Evolutionary conservation across 2,888 invertebrate species (phyloP).

Genomic region (Trachelus iudaicus): DNA sequence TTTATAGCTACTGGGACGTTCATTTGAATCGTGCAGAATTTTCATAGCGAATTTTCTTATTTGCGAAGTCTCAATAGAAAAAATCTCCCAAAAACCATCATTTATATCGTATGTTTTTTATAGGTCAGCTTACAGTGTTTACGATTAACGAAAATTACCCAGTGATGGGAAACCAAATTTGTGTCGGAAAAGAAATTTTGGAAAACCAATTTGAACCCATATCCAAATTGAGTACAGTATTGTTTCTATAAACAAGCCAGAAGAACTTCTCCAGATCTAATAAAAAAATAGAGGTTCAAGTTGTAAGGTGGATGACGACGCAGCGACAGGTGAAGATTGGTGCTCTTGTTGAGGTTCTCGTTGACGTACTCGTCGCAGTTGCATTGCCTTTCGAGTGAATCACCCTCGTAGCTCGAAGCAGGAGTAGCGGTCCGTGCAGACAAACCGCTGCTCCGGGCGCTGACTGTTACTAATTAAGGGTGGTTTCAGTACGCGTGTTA

Average conservation of each 20-base stretch:
- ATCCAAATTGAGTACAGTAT: background rate
- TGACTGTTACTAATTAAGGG: slow-evolving; percentile 60
- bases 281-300: background rate
- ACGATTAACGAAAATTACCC: background rate
- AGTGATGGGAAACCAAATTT: background rate
- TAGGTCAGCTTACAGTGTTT: background rate
- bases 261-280: background rate
- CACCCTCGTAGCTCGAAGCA: background rate
- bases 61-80: background rate
- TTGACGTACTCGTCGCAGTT: background rate
- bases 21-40: background rate
- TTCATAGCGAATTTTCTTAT: background rate
- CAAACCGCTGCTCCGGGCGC: slow-evolving; percentile 44
- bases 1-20: background rate
- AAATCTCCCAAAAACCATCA: background rate
- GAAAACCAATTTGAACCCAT: background rate
- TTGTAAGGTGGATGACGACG: slow-evolving; percentile 10
- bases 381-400: slow-evolving; percentile 1
- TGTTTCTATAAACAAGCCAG: background rate
- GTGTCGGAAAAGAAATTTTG: background rate
- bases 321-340: background rate
- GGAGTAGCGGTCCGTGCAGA: slow-evolving; percentile 16
- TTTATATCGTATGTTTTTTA: background rate
- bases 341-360: background rate
- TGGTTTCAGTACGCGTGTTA: slow-evolving; percentile 57